Percentiles rank a stretch among this genome's conserved stretches.
Evolutionary conservation across 2,797 vertebrate genomes (phyloP).

Genomic region (Perodicticus potto): DNA sequence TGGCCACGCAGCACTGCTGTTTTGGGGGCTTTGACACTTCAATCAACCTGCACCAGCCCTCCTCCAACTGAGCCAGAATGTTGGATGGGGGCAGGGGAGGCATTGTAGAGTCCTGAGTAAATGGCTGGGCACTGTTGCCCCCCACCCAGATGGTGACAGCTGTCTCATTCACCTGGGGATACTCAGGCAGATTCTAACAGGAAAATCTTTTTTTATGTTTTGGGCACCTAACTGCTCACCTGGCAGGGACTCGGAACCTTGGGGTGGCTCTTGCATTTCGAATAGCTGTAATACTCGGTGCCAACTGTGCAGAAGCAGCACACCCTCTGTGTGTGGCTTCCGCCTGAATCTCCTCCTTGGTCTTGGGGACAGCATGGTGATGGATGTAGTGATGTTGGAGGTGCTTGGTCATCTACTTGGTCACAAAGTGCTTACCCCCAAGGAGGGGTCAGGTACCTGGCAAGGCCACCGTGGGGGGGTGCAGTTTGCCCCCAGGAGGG

Average conservation of each 20-base stretch:
- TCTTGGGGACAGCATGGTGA: conserved; percentile 93
- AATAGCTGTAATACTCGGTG: conserved; percentile 90
- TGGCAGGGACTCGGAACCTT: conserved; percentile 79
- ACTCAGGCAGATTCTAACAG: conserved; percentile 88
- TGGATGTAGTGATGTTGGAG: conserved; percentile 97
- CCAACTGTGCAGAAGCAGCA: conserved; percentile 90
- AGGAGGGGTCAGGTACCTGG: conserved; percentile 75
- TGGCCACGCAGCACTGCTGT: conserved; percentile 93
- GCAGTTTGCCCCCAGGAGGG: conserved; percentile 76
- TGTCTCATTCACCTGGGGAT: conserved; percentile 78
- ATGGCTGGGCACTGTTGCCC: conserved; percentile 91
- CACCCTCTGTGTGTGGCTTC: conserved; percentile 91
- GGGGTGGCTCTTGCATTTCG: conserved; percentile 92
- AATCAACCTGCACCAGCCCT: conserved; percentile 95
- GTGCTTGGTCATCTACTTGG: conserved; percentile 92
- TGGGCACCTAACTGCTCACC: conserved; percentile 89
- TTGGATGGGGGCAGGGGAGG: conserved; percentile 95
- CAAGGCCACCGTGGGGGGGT: conserved; percentile 66
- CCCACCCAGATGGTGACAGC: conserved; percentile 90
- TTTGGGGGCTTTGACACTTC: conserved; percentile 95
- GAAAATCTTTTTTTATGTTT: conserved; percentile 91
- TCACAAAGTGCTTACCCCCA: conserved; percentile 87
- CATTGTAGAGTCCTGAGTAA: conserved; percentile 95
- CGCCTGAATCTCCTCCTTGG: conserved; percentile 93
- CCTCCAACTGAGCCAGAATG: conserved; percentile 97